Base-by-base conservation (phyloP, 2,888 invertebrate genomes). In the Noctua janthe region DNA sequence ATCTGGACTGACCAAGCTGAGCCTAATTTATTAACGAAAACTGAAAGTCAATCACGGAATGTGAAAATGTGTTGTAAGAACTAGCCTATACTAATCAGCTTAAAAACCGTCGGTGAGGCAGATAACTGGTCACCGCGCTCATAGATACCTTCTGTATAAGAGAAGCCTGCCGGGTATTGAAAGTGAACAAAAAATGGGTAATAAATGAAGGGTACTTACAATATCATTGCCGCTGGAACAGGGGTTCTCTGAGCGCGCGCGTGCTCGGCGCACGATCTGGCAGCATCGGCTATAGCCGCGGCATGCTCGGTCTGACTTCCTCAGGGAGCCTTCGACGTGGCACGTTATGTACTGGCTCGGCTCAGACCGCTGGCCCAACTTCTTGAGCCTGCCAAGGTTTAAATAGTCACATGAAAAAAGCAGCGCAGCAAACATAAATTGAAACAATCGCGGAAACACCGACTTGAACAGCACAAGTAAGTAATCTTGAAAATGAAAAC, bases 331-430 rank as follows among this genome's bases (percentile, higher is more conserved):
- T 93, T 98, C 97, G 75, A 98, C 95, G 90, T 97, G 97, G 70
- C 98, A 98, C n/a, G 97, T 96, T 89, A 98, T 97, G 93, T 98
- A 98, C 84, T 98, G 97, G 8, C 97, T 95, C 23, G 98, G 97
- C 90, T 98, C 98, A 20, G 98, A 97, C 13, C 98, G 97, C 35
- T 98, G 97, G 67, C 97, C 97, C 7, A 97, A 87, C 86, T 93
- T 96, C 88, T 94, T 95, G 70, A 96, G 93, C 87, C 96, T 96
- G 87, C 70, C 71, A 71, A 83, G 13, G 43, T 74, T 69, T 56
- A 78, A 76, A 74, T n/a, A 67, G 49, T 47, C n/a, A 82, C 72
- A 67, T 76, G 78, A 83, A 79, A 72, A 78, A 62, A 39, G 17
- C 67, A 82, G 72, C 76, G 56, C 80, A 72, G 69, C 78, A 64